Percentiles rank a stretch among this genome's conserved stretches.
phyloP scores from a whole-genome alignment of 2,888 invertebrate species.

The Seira sanloemensis region DNA sequence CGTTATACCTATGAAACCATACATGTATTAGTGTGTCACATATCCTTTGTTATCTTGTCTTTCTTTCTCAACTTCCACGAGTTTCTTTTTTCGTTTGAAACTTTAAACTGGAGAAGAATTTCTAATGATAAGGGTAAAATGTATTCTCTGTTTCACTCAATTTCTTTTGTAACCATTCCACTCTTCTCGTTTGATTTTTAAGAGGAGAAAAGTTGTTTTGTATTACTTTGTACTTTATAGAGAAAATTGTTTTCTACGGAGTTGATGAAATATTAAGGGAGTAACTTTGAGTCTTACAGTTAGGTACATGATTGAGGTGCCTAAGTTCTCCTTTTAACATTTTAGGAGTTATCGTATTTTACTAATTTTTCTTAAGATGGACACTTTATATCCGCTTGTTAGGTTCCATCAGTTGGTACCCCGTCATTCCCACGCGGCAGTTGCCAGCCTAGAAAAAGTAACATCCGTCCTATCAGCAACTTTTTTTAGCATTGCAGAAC shows the following conservation, averaged over 20 bases:
- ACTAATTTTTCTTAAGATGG: conserved; percentile 39
- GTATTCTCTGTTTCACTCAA: not conserved
- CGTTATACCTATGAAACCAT: not conserved
- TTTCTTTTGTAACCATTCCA: not conserved
- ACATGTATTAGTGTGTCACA: not conserved
- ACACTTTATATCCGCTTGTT: conserved; percentile 61
- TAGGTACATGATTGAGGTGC: not conserved
- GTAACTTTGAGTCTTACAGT: not conserved
- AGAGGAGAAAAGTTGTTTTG: conserved; percentile 3
- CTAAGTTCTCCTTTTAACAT: not conserved
- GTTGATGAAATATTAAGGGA: not conserved
- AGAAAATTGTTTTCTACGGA: not conserved
- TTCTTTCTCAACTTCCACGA: not conserved
- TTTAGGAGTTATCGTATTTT: not conserved
- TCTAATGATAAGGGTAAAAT: not conserved
- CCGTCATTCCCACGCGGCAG: conserved; percentile 18
- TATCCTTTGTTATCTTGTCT: conserved; percentile 4
- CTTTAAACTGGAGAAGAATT: conserved; percentile 9
- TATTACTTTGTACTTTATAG: not conserved
- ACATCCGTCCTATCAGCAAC: conserved; percentile 5
- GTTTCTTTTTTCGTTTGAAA: not conserved
- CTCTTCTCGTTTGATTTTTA: not conserved
- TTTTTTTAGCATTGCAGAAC: conserved; percentile 47
- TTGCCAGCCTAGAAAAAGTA: not conserved
- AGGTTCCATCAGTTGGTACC: conserved; percentile 31